These are phyloP conservation scores for Cliona cf. orientalis DNA, from an alignment of 37 sponge, comb jelly and placozoan species.

Conservation along the genomic window DNA sequence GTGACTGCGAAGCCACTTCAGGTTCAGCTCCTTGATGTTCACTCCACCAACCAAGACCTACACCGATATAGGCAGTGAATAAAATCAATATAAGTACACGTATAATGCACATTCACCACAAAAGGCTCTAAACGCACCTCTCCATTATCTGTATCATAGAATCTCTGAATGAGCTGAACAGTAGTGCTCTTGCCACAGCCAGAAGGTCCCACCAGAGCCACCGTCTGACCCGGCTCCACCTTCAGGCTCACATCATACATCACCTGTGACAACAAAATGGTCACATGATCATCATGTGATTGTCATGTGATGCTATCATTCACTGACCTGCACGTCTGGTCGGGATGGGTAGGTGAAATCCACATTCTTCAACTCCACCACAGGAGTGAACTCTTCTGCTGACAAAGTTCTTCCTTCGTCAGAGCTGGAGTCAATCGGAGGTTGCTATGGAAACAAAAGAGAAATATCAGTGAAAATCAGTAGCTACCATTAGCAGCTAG, in stretches of 20 bases:
- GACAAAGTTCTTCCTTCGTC: slow-evolving; percentile 12
- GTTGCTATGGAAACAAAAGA: background rate
- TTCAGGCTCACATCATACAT: slow-evolving; percentile 38
- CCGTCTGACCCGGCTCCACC: slow-evolving; percentile 42
- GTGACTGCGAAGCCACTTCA: slow-evolving; percentile 83
- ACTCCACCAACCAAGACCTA: slow-evolving; percentile 66
- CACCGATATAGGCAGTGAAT: background rate
- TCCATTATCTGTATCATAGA: slow-evolving; percentile 49
- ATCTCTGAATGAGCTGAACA: slow-evolving; percentile 58
- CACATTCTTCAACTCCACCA: slow-evolving; percentile 71
- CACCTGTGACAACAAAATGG: slow-evolving; percentile 29
- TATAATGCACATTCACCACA: background rate
- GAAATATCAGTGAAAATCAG: background rate
- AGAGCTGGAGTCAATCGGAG: slow-evolving; percentile 49
- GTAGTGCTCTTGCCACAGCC: slow-evolving; percentile 72
- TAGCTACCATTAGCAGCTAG: background rate
- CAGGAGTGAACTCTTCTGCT: slow-evolving; percentile 30
- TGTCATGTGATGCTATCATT: background rate
- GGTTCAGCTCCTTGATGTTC: slow-evolving; percentile 71
- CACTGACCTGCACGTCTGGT: slow-evolving; percentile 59
- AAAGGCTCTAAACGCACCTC: background rate
- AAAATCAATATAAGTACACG: background rate
- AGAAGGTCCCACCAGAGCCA: slow-evolving; percentile 65
- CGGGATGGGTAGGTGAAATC: slow-evolving; percentile 82
- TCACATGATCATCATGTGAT: background rate